A percentile compares a stretch with the other conserved stretches of the same genome.
phyloP scores from a whole-genome alignment of 2,113 vertebrate genomes.

The Gobio gobio region DNA sequence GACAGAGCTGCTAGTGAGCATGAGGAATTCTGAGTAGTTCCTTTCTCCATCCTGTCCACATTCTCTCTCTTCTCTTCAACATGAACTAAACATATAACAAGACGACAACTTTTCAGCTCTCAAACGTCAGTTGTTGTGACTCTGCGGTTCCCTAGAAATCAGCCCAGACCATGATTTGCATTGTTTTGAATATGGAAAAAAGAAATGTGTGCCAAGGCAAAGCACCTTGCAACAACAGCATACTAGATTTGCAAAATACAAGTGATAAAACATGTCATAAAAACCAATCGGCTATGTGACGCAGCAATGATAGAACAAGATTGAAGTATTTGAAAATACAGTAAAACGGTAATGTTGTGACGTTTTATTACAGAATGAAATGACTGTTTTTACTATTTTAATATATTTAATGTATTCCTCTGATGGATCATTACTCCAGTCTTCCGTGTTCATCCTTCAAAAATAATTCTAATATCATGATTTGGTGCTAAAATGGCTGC shows the following conservation, averaged over 20 bases:
- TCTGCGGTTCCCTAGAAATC: too few relatives aligned
- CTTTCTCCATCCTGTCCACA: not conserved
- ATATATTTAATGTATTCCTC: not conserved
- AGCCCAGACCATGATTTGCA: not conserved
- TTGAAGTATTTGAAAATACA: not conserved
- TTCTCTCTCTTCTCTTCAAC: not conserved
- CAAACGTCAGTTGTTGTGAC: not conserved
- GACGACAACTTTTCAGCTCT: not conserved
- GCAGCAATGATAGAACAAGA: not conserved
- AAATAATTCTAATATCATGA: not conserved
- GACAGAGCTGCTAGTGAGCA: constrained; percentile 53
- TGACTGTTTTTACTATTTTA: too few relatives aligned
- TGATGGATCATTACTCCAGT: not conserved
- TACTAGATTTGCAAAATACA: not conserved
- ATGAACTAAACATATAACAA: not conserved
- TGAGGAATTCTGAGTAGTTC: constrained; percentile 53
- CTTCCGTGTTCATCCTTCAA: not conserved
- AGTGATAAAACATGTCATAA: too few relatives aligned
- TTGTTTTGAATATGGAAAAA: constrained; percentile 2
- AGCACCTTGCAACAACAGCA: not conserved
- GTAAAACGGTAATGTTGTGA: not conserved
- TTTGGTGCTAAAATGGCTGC: not conserved
- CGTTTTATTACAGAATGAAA: too few relatives aligned
- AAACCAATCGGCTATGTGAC: not conserved
- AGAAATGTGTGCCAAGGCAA: not conserved